phyloP scores from a whole-genome alignment of 2,888 invertebrate species.

The Eulithis testata region DNA sequence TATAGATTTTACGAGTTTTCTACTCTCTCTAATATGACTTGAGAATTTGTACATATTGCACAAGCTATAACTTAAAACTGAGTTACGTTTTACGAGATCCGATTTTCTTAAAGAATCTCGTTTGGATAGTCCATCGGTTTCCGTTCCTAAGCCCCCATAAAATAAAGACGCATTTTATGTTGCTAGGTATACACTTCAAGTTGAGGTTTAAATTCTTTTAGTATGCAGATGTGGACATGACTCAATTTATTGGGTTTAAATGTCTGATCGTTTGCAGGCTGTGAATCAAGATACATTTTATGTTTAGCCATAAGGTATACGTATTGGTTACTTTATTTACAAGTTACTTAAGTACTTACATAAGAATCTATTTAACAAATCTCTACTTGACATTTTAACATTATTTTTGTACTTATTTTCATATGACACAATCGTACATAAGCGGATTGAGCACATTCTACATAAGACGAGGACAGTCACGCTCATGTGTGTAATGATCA shows the following conservation, averaged over 20 bases:
- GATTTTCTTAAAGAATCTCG: constrained; percentile 51
- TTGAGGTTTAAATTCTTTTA: constrained; percentile 41
- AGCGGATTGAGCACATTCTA: background rate
- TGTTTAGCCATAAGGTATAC: background rate
- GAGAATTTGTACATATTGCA: constrained; percentile 67
- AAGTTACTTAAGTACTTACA: too few relatives aligned
- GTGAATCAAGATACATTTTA: constrained; percentile 5
- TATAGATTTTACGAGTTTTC: constrained; percentile 64
- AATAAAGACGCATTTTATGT: constrained; percentile 50
- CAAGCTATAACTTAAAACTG: constrained; percentile 61
- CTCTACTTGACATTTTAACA: too few relatives aligned
- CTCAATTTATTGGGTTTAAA: constrained; percentile 24
- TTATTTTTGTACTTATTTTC: too few relatives aligned
- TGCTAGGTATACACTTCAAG: constrained; percentile 43
- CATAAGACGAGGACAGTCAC: background rate
- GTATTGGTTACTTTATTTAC: background rate
- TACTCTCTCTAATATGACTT: constrained; percentile 61
- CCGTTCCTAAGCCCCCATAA: constrained; percentile 47
- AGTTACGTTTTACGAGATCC: constrained; percentile 62
- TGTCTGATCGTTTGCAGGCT: constrained; percentile 15
- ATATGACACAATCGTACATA: too few relatives aligned
- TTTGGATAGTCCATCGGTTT: constrained; percentile 43
- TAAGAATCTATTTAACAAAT: too few relatives aligned
- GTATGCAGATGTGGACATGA: constrained; percentile 36
- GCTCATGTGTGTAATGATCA: background rate